Evolutionary conservation across 1,140 invertebrate genomes (phyloP).

Genomic region (Oedothorax gibbosus): DNA sequence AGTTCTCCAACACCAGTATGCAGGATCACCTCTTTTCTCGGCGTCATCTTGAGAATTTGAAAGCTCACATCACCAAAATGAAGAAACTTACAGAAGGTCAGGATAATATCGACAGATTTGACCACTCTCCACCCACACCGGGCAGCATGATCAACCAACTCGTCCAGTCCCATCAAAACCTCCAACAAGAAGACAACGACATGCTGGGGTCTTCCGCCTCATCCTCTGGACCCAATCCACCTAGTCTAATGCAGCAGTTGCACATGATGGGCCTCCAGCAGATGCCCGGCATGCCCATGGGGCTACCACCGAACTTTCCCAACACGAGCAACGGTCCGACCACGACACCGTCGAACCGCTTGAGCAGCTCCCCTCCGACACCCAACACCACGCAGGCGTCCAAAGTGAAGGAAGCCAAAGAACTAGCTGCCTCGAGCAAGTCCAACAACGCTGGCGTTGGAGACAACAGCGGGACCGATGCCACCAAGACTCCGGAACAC

Average conservation of each 20-base stretch:
- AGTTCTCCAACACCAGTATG: constrained; percentile 79
- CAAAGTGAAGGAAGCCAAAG: constrained; percentile 27
- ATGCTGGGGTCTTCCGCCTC: constrained; percentile 10
- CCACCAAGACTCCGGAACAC: constrained; percentile 1
- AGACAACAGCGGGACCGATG: neutral
- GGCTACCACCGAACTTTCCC: constrained; percentile 35
- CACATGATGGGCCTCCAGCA: constrained; percentile 62
- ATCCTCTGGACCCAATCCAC: constrained; percentile 34
- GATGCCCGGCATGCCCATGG: constrained; percentile 59
- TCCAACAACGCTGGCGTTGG: constrained; percentile 36
- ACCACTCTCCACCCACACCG: constrained; percentile 47
- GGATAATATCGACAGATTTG: constrained; percentile 67
- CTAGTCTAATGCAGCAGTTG: constrained; percentile 62
- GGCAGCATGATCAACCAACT: constrained; percentile 45
- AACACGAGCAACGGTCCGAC: constrained; percentile 46
- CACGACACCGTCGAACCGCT: neutral
- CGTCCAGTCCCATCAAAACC: constrained; percentile 42
- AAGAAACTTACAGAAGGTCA: constrained; percentile 67
- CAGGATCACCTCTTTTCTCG: constrained; percentile 96
- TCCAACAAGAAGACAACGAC: constrained; percentile 42
- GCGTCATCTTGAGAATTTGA: constrained; percentile 84
- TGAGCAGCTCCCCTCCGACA: constrained; percentile 33
- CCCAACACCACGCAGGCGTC: constrained; percentile 16
- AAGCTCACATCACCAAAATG: constrained; percentile 77
- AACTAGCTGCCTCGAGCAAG: constrained; percentile 25